Percentiles rank a stretch among this genome's conserved stretches.
phyloP scores from a whole-genome alignment of 2,797 vertebrate species.

The Falco rusticolus region DNA sequence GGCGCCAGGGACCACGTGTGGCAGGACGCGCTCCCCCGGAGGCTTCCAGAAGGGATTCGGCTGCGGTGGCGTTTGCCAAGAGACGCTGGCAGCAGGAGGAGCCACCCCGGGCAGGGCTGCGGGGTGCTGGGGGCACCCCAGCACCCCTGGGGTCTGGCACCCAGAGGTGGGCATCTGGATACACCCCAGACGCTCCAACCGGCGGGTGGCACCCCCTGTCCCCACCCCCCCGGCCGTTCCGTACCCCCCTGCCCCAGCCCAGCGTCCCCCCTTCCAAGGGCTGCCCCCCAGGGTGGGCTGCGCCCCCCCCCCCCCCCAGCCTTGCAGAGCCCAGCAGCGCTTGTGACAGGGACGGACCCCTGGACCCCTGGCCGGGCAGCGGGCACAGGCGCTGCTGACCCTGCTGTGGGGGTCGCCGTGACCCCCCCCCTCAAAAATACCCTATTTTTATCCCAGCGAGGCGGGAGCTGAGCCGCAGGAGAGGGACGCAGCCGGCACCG shows the following conservation, averaged over 20 bases:
- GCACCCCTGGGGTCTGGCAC: too few relatives aligned
- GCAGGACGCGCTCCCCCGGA: background rate
- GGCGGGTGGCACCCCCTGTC: background rate
- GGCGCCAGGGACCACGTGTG: background rate
- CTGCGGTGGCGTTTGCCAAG: background rate
- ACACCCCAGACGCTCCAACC: too few relatives aligned
- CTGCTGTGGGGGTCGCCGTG: rapidly evolving
- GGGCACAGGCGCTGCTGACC: background rate
- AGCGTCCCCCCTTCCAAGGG: background rate
- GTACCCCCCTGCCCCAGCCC: too few relatives aligned
- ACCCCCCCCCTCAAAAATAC: too few relatives aligned
- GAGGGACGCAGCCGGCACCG: background rate
- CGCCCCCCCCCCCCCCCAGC: too few relatives aligned
- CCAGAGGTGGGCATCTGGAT: too few relatives aligned
- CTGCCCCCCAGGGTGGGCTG: background rate
- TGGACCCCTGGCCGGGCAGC: background rate
- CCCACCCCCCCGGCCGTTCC: background rate
- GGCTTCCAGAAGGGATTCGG: background rate
- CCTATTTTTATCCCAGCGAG: background rate
- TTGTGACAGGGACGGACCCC: background rate
- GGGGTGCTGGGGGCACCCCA: background rate
- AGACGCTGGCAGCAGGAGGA: background rate
- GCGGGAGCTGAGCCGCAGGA: background rate
- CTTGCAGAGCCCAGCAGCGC: background rate
- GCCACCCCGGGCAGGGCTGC: background rate